Evolutionary conservation across 2,888 invertebrate species (phyloP).

Genomic region (Pristionchus fissidentatus): DNA sequence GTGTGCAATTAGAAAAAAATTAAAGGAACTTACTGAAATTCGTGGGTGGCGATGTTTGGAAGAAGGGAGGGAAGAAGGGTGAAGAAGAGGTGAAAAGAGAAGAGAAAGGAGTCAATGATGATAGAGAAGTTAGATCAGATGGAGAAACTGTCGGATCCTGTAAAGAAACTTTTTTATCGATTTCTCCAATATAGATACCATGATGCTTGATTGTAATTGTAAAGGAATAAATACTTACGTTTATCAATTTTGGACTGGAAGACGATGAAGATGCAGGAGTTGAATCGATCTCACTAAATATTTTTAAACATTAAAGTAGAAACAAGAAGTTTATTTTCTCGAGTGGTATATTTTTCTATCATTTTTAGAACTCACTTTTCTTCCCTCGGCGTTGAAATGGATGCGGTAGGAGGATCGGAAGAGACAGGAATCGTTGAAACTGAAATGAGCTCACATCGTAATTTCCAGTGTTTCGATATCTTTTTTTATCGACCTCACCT

Average conservation of each 20-base stretch:
- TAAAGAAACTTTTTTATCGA: too few species aligned
- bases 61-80: slow-evolving; percentile 13
- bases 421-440: slow-evolving; percentile 2
- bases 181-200: too few species aligned
- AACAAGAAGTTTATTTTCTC: background rate
- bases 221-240: background rate
- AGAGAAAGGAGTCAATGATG: slow-evolving; percentile 27
- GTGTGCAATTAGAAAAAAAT: too few species aligned
- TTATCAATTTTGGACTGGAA: background rate
- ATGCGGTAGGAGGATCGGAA: background rate
- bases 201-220: background rate
- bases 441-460: background rate
- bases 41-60: background rate
- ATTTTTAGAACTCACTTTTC: slow-evolving; percentile 20
- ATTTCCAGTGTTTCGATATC: too few species aligned
- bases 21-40: slow-evolving; percentile 21
- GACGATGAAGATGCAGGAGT: background rate
- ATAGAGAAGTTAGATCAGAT: background rate
- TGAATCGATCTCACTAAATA: background rate
- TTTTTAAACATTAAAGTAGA: background rate
- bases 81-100: background rate
- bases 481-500: background rate
- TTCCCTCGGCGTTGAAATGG: background rate
- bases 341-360: too few species aligned
- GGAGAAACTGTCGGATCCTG: background rate